Percentiles rank a stretch among this genome's conserved stretches.
These are phyloP conservation scores for Cynopterus sphinx DNA, from an alignment of 2,797 vertebrate species.

Conservation along the genomic window DNA sequence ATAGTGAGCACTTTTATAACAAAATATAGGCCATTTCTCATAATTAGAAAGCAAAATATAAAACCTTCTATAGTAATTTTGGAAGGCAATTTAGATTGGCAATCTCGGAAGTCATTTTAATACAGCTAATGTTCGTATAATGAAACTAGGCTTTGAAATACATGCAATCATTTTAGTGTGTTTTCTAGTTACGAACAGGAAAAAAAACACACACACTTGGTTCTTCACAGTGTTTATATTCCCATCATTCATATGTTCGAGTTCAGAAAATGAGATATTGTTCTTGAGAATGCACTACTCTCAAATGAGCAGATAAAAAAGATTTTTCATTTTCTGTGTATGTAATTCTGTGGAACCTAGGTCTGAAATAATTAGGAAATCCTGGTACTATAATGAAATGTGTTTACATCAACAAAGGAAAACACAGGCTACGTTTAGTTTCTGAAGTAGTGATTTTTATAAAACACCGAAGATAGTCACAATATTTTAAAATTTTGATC, in stretches of 20 bases:
- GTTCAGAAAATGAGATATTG: not conserved
- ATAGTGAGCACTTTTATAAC: not conserved
- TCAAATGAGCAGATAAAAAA: not conserved
- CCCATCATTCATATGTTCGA: not conserved
- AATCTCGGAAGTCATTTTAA: not conserved
- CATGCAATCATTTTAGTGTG: not conserved
- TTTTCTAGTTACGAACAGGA: not conserved
- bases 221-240: not conserved
- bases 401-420: not conserved
- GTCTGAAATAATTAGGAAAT: not conserved
- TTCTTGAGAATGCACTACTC: not conserved
- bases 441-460: not conserved
- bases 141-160: not conserved
- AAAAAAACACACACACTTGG: not conserved
- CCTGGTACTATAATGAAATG: not conserved
- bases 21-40: not conserved
- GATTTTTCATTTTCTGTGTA: not conserved
- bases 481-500: not conserved
- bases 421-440: not conserved
- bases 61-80: not conserved
- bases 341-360: not conserved
- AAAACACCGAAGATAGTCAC: not conserved
- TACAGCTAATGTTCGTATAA: not conserved
- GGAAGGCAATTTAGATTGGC: not conserved
- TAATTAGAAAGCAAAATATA: constrained; percentile 18